A percentile compares a stretch with the other conserved stretches of the same genome.
Evolutionary conservation across 2,888 invertebrate genomes (phyloP).

Genomic region (Drosophila parthenogenetica): DNA sequence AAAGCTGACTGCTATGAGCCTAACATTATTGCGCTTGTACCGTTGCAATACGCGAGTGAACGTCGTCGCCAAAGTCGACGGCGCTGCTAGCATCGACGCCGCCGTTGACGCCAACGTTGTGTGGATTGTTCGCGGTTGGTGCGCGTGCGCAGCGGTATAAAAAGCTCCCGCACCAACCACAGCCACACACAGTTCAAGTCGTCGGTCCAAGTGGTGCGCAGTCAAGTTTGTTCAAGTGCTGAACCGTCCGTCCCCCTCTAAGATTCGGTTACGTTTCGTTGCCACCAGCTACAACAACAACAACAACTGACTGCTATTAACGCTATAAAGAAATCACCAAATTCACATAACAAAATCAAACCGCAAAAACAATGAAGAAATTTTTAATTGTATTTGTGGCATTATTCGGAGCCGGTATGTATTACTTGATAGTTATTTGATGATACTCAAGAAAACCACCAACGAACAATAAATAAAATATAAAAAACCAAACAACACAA

Average conservation of each 20-base stretch:
- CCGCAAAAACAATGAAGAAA: slow-evolving; percentile 84
- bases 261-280: slow-evolving; percentile 65
- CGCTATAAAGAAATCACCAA: slow-evolving; percentile 44
- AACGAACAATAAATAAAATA: neutral
- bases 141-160: slow-evolving; percentile 85
- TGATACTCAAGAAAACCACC: slow-evolving; percentile 25
- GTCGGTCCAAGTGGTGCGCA: slow-evolving; percentile 85
- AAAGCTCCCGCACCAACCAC: slow-evolving; percentile 85
- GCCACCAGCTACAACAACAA: slow-evolving; percentile 35
- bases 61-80: slow-evolving; percentile 18
- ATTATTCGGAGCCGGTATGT: slow-evolving; percentile 89
- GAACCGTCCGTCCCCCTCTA: slow-evolving; percentile 23
- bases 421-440: slow-evolving; percentile 78
- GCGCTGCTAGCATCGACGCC: slow-evolving; percentile 11
- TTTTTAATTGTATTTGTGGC: slow-evolving; percentile 87
- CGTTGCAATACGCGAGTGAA: slow-evolving; percentile 62
- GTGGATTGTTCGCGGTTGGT: slow-evolving; percentile 76
- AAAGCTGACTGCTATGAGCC: slow-evolving; percentile 75
- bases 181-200: slow-evolving; percentile 85
- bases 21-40: slow-evolving; percentile 42
- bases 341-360: slow-evolving; percentile 54
- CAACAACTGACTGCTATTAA: slow-evolving; percentile 39
- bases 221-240: slow-evolving; percentile 77
- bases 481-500: slow-evolving; percentile 6
- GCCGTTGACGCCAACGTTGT: slow-evolving; percentile 45